Percentiles rank a stretch among this genome's conserved stretches.
phyloP scores from a whole-genome alignment of 2,888 invertebrate species.

The Drosophila koepferae region DNA sequence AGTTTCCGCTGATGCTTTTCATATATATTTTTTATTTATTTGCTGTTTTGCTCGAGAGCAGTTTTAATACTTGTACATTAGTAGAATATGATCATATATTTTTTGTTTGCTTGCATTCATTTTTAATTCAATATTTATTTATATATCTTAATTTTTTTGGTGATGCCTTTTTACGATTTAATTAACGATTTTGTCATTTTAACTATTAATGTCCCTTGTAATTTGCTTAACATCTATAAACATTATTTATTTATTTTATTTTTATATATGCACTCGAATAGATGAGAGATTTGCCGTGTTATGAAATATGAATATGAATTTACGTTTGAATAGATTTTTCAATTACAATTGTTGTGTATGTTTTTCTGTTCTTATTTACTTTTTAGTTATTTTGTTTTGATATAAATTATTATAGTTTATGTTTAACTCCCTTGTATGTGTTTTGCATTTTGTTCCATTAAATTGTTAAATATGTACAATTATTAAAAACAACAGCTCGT shows the following conservation, averaged over 20 bases:
- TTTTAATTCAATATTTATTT: not conserved
- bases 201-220: slow-evolving; percentile 70
- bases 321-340: slow-evolving; percentile 63
- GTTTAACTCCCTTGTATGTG: slow-evolving; percentile 85
- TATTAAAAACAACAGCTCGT: slow-evolving; percentile 45
- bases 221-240: slow-evolving; percentile 67
- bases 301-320: slow-evolving; percentile 68
- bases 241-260: slow-evolving; percentile 50
- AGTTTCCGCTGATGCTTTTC: slow-evolving; percentile 53
- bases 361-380: slow-evolving; percentile 29
- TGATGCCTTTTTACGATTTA: slow-evolving; percentile 27
- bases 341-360: slow-evolving; percentile 27
- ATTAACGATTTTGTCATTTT: slow-evolving; percentile 35
- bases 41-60: slow-evolving; percentile 3
- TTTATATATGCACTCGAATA: slow-evolving; percentile 33
- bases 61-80: slow-evolving; percentile 33
- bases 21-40: slow-evolving; percentile 24
- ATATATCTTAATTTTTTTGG: not conserved
- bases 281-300: slow-evolving; percentile 51
- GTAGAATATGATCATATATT: slow-evolving; percentile 30
- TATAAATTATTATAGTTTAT: slow-evolving; percentile 77
- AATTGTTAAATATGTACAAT: slow-evolving; percentile 78
- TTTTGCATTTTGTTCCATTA: slow-evolving; percentile 84
- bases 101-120: slow-evolving; percentile 25
- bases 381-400: slow-evolving; percentile 9